Evolutionary conservation across 1,140 invertebrate species (phyloP), one percentile per base, ranked within the genome.

Genomic region (Elymnias hypermnestra): DNA sequence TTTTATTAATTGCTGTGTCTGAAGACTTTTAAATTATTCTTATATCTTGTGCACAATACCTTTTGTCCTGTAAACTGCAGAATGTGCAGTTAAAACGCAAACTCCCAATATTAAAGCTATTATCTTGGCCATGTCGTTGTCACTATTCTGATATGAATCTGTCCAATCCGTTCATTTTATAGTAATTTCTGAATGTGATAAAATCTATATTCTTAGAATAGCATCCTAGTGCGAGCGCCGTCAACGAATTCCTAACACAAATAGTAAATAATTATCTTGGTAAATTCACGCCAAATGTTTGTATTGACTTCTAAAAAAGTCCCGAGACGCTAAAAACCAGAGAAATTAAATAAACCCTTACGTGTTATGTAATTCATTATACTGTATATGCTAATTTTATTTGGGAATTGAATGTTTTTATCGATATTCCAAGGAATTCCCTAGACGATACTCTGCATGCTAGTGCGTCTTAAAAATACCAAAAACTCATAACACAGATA

Each of bases 161-260:
- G 15, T 22, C 0, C 22, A 19, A n/a, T 18, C 18, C 36, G 39
- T 14, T 44, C 40, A 25, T 53, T 63, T 43, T 63, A 63, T 63
- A 63, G 25, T 28, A 33, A 23, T 31, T 25, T 41, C 41, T 22
- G 42, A 36, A 40, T 42, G 31, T 23, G 37, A 48, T 36, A 26
- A 38, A 37, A 22, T 6, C 2, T 26, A 10, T 15, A 48, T 60
- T 60, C 72, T 49, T 47, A 63, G 70, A 76, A 73, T 57, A 56
- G 46, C 36, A 59, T 55, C 28, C 36, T 44, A 26, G 15, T 46
- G 40, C 23, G 29, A 46, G 53, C 21, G 29, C 29, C 37, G 25
- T 44, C 9, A 15, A 28, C 46, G 29, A 58, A 56, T 60, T 54
- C 56, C 45, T 52, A 63, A 53, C 39, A 36, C 43, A 58, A 58